These are phyloP conservation scores for Monopis laevigella DNA, from an alignment of 2,888 invertebrate genomes.

Conservation along the genomic window DNA sequence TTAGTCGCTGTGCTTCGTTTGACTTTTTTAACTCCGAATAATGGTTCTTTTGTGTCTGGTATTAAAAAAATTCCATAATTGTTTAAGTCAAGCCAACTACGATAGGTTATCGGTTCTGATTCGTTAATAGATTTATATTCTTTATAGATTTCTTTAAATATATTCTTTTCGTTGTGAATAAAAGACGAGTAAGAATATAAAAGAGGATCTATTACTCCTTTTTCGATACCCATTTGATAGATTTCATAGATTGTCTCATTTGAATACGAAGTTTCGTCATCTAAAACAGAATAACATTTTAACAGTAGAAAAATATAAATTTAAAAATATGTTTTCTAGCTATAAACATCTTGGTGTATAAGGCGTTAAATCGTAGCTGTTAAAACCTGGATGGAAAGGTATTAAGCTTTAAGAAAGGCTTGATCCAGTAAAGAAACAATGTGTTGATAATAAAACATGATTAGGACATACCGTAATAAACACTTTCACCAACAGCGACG, in stretches of 20 bases:
- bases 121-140: constrained; percentile 16
- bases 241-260: constrained; percentile 23
- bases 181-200: constrained; percentile 39
- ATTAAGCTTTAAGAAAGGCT: too few species aligned
- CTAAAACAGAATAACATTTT: too few species aligned
- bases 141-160: constrained; percentile 34
- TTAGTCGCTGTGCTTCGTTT: constrained; percentile 33
- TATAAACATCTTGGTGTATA: too few species aligned
- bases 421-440: too few species aligned
- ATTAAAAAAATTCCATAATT: constrained; percentile 34
- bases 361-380: too few species aligned
- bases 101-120: constrained; percentile 24
- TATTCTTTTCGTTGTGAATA: constrained; percentile 32
- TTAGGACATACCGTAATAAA: too few species aligned
- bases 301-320: too few species aligned
- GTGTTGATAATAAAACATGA: too few species aligned
- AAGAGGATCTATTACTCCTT: constrained; percentile 42
- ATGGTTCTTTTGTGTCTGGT: constrained; percentile 38
- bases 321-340: too few species aligned
- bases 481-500: too few species aligned
- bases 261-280: too few species aligned
- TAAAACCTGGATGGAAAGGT: too few species aligned
- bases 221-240: constrained; percentile 32
- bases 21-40: constrained; percentile 34
- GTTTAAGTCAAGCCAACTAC: constrained; percentile 42